Evolutionary conservation across 1,140 invertebrate species (phyloP).

Genomic region (Hylyphantes graminicola): DNA sequence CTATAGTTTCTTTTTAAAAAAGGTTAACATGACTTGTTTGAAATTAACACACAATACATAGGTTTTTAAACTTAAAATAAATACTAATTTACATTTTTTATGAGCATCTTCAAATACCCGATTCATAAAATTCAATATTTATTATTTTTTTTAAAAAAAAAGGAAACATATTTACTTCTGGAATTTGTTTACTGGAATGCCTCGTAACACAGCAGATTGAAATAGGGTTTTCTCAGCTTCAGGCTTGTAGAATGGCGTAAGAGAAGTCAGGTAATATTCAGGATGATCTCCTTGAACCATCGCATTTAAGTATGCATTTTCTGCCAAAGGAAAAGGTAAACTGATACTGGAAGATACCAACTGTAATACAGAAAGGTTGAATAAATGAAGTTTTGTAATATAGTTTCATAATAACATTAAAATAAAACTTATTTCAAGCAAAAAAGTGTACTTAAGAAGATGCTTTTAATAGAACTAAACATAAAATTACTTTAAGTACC

Average conservation of each 20-base stretch:
- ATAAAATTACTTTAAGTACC: too few species aligned
- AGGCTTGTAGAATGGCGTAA: slow-evolving; percentile 31
- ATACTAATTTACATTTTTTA: too few species aligned
- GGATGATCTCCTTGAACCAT: slow-evolving; percentile 40
- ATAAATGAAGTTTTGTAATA: too few species aligned
- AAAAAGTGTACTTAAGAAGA: too few species aligned
- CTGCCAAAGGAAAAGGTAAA: slow-evolving; percentile 37
- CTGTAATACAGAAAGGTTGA: slow-evolving; percentile 6
- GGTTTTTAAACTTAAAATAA: too few species aligned
- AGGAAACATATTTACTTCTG: slow-evolving; percentile 32
- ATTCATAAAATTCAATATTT: background rate
- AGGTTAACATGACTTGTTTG: too few species aligned
- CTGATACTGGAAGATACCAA: slow-evolving; percentile 23
- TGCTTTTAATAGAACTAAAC: too few species aligned
- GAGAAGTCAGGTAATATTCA: slow-evolving; percentile 35
- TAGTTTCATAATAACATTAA: too few species aligned
- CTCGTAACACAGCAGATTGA: slow-evolving; percentile 44
- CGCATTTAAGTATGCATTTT: slow-evolving; percentile 27
- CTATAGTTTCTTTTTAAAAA: too few species aligned
- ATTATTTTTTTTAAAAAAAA: background rate
- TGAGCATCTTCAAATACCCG: too few species aligned
- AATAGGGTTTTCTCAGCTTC: slow-evolving; percentile 14
- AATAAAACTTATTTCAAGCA: too few species aligned
- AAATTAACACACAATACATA: too few species aligned
- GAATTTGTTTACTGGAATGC: slow-evolving; percentile 28